These are phyloP conservation scores for Oxycera nigricornis DNA, from an alignment of 2,888 invertebrate species.

Conservation along the genomic window DNA sequence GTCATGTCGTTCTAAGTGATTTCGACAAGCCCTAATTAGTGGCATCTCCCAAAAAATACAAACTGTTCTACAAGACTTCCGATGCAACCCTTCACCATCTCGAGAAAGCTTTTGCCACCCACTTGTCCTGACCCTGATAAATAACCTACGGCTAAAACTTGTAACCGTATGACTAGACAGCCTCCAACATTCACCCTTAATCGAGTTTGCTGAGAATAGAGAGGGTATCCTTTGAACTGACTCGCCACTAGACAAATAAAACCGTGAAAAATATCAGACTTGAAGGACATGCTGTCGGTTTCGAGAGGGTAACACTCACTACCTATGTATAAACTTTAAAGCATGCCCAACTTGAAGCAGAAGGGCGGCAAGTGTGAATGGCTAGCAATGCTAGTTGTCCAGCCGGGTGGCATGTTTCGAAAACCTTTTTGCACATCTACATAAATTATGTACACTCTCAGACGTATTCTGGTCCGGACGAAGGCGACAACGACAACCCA, in stretches of 20 bases:
- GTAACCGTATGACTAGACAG: conserved; percentile 27
- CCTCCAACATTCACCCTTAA: background rate
- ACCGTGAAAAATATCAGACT: conserved; percentile 36
- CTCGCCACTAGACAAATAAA: conserved; percentile 23
- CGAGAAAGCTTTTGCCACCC: background rate
- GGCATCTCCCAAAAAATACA: conserved; percentile 10
- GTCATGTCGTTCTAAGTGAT: conserved; percentile 20
- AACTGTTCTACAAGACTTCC: background rate
- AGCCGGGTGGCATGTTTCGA: background rate
- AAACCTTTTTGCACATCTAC: conserved; percentile 41
- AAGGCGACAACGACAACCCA: background rate
- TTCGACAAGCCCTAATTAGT: conserved; percentile 37
- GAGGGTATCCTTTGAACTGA: background rate
- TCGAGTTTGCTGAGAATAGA: background rate
- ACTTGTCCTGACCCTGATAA: conserved; percentile 22
- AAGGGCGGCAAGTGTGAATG: background rate
- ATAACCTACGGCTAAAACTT: conserved; percentile 7
- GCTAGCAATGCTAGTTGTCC: background rate
- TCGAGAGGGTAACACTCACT: background rate
- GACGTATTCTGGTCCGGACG: conserved; percentile 5
- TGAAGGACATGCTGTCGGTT: conserved; percentile 36
- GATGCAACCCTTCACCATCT: background rate
- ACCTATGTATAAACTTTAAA: conserved; percentile 30
- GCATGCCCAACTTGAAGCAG: background rate
- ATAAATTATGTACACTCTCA: conserved; percentile 47